A percentile compares a stretch with the other conserved stretches of the same genome.
phyloP scores from a whole-genome alignment of 2,113 vertebrate species.

The Sinocyclocheilus rhinocerous region DNA sequence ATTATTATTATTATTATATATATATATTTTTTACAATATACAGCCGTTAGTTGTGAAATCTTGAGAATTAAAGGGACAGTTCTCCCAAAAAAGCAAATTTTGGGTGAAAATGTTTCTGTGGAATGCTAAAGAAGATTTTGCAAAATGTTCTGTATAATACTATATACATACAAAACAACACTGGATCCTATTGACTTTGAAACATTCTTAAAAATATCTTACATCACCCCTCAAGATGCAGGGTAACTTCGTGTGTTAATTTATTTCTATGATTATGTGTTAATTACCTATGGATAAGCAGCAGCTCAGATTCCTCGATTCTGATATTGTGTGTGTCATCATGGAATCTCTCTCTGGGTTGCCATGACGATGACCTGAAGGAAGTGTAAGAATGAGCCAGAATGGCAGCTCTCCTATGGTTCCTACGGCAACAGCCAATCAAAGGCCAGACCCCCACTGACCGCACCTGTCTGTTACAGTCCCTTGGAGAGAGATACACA shows the following conservation, averaged over 20 bases:
- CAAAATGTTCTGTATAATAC: no score
- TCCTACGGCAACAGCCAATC: conserved; percentile 56
- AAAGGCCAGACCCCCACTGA: conserved; percentile 50
- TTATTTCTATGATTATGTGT: conserved; percentile 3
- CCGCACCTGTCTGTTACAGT: conserved; percentile 46
- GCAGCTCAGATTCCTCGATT: not conserved
- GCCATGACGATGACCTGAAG: conserved; percentile 42
- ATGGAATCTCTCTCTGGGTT: conserved; percentile 51
- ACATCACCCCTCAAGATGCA: not conserved
- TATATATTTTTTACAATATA: no score
- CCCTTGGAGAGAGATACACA: conserved; percentile 22
- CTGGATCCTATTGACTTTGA: not conserved
- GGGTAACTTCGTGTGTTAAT: not conserved
- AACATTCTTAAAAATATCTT: not conserved
- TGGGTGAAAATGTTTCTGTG: not conserved
- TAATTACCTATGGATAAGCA: not conserved
- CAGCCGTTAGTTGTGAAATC: no score
- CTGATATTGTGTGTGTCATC: conserved; percentile 48
- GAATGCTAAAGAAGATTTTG: not conserved
- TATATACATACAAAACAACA: not conserved
- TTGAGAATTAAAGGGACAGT: no score
- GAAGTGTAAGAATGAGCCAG: conserved; percentile 44
- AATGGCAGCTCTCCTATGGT: conserved; percentile 52
- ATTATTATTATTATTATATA: no score
- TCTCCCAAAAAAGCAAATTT: no score